A percentile compares a stretch with the other conserved stretches of the same genome.
phyloP scores from a whole-genome alignment of 2,113 vertebrate species.

The Gulo gulo region DNA sequence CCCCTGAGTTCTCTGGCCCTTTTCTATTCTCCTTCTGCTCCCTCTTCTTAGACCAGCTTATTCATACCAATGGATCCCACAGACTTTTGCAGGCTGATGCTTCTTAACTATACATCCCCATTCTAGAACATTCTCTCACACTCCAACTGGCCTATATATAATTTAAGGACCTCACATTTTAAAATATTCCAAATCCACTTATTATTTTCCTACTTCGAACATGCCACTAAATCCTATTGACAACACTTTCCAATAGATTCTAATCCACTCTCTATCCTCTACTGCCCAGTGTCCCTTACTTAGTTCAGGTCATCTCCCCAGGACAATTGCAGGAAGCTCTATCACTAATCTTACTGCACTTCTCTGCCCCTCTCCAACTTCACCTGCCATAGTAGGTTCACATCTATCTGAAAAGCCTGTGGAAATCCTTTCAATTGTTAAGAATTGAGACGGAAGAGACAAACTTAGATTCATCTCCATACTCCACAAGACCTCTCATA shows the following conservation, averaged over 20 bases:
- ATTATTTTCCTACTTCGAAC: neutral
- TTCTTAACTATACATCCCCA: neutral
- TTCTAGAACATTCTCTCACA: neutral
- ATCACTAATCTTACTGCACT: slow-evolving; percentile 17
- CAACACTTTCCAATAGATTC: neutral
- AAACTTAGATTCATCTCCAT: neutral
- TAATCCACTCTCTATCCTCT: neutral
- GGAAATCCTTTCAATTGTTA: neutral
- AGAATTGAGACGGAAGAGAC: neutral
- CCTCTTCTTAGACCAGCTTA: neutral
- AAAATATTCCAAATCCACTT: neutral
- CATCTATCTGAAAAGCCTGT: neutral
- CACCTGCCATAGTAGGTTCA: neutral
- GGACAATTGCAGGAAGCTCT: neutral
- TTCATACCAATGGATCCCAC: neutral
- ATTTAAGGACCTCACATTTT: neutral
- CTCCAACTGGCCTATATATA: neutral
- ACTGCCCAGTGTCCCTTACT: neutral
- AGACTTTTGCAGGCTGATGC: neutral
- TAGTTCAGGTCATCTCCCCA: slow-evolving; percentile 10
- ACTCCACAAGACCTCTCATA: neutral
- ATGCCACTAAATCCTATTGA: neutral
- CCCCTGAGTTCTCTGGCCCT: neutral
- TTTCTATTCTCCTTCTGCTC: neutral
- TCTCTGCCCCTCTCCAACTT: neutral